Evolutionary conservation across 2,113 vertebrate species (phyloP).

Genomic region (Fulmarus glacialis): DNA sequence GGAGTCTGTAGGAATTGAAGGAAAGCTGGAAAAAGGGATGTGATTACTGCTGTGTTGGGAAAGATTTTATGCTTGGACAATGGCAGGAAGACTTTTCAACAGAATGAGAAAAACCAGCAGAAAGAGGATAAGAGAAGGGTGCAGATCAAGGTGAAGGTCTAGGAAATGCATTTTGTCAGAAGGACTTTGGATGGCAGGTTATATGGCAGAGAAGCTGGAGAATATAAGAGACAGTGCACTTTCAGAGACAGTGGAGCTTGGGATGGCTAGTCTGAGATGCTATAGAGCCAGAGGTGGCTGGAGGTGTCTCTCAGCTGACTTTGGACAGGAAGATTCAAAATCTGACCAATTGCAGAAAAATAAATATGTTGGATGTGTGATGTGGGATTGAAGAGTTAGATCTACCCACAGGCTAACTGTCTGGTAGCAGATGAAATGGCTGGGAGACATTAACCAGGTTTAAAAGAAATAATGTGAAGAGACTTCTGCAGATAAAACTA

Average conservation of each 20-base stretch:
- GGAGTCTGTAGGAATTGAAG: not conserved
- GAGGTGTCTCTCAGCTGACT: not conserved
- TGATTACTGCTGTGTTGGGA: not conserved
- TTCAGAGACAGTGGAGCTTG: not conserved
- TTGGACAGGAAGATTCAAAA: not conserved
- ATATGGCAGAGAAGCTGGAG: not conserved
- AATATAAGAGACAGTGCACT: not conserved
- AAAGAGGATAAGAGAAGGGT: not conserved
- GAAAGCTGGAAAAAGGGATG: not conserved
- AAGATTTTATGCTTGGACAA: not conserved
- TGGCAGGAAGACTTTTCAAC: not conserved
- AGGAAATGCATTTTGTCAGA: not conserved
- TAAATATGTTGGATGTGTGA: not conserved
- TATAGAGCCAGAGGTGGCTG: not conserved
- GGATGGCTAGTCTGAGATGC: not conserved
- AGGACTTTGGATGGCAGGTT: not conserved
- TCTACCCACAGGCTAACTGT: not conserved
- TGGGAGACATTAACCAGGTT: not conserved
- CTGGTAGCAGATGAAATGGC: not conserved
- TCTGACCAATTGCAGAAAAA: not conserved
- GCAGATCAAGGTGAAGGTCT: not conserved
- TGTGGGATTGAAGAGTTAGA: not conserved
- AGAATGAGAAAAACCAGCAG: not conserved
- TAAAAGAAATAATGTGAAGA: not conserved
- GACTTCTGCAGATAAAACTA: constrained; percentile 4